A percentile compares a stretch with the other conserved stretches of the same genome.
Evolutionary conservation across 1,140 invertebrate genomes (phyloP).

Genomic region (Sitodiplosis mosellana): DNA sequence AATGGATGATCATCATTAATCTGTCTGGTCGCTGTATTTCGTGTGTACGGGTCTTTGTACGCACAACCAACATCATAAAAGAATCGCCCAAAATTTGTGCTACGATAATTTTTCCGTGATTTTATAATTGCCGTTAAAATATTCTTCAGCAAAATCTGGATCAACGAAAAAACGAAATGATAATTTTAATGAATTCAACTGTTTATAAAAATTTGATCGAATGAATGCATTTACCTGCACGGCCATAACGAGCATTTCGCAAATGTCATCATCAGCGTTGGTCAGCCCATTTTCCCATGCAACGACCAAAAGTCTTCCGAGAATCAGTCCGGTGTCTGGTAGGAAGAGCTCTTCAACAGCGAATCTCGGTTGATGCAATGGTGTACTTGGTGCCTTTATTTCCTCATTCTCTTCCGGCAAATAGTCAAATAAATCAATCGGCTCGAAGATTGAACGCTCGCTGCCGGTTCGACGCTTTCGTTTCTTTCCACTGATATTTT

Average conservation of each 20-base stretch:
- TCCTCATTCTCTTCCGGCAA: slow-evolving; percentile 24
- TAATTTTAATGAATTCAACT: not conserved
- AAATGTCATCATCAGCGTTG: slow-evolving; percentile 55
- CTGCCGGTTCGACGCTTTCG: slow-evolving; percentile 34
- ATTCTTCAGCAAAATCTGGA: slow-evolving; percentile 51
- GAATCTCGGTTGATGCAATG: slow-evolving; percentile 25
- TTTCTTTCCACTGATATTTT: slow-evolving; percentile 33
- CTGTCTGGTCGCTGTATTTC: slow-evolving; percentile 19
- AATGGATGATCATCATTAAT: slow-evolving; percentile 28
- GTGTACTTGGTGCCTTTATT: slow-evolving; percentile 14
- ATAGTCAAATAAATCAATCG: slow-evolving; percentile 32
- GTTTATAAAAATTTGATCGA: not conserved
- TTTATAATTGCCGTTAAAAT: slow-evolving; percentile 51
- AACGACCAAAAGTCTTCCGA: slow-evolving; percentile 50
- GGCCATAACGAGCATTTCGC: slow-evolving; percentile 51
- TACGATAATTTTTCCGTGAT: slow-evolving; percentile 49
- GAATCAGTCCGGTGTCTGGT: slow-evolving; percentile 55
- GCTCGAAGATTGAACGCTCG: slow-evolving; percentile 46
- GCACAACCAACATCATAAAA: slow-evolving; percentile 50
- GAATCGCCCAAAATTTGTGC: slow-evolving; percentile 40
- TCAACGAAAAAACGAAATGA: slow-evolving; percentile 3
- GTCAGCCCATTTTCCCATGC: slow-evolving; percentile 65
- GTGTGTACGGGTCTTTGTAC: slow-evolving; percentile 16
- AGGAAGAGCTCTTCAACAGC: slow-evolving; percentile 46
- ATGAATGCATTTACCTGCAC: slow-evolving; percentile 31